phyloP scores from a whole-genome alignment of 2,797 vertebrate genomes.

The Hippopotamyrus pictus region DNA sequence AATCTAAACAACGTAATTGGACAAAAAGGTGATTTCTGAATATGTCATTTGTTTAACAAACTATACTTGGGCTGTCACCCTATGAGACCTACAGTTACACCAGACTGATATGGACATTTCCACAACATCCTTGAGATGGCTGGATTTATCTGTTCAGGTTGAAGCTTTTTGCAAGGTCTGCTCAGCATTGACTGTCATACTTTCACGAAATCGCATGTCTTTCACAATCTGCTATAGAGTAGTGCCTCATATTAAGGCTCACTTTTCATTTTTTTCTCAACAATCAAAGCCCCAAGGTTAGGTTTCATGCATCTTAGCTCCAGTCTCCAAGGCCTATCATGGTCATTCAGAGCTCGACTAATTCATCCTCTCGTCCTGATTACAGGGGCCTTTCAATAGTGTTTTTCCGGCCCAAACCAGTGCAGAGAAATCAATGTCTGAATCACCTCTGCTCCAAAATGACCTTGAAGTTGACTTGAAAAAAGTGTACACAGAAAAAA shows the following conservation, averaged over 20 bases:
- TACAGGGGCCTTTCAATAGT: not conserved
- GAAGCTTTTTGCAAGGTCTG: not conserved
- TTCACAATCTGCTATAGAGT: not conserved
- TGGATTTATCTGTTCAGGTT: not conserved
- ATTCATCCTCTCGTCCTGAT: constrained; percentile 2
- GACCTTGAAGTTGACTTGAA: not conserved
- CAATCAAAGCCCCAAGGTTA: not conserved
- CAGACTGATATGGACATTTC: not conserved
- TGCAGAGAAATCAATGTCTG: not conserved
- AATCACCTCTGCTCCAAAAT: not conserved
- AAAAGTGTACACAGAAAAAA: not conserved
- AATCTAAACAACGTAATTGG: not conserved
- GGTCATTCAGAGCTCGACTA: not conserved
- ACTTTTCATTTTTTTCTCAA: not conserved
- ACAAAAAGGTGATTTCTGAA: not conserved
- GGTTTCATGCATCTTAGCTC: constrained; percentile 1
- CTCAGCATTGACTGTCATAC: not conserved
- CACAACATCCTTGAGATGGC: not conserved
- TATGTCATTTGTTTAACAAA: constrained; percentile 5
- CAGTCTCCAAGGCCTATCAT: constrained; percentile 21
- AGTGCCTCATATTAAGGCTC: not conserved
- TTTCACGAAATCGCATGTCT: not conserved
- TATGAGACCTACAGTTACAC: not conserved
- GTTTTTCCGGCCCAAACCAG: not conserved
- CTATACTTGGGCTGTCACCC: not conserved